Base-by-base conservation (phyloP, 2,113 vertebrate genomes). In the Thalassarche chlororhynchos region DNA sequence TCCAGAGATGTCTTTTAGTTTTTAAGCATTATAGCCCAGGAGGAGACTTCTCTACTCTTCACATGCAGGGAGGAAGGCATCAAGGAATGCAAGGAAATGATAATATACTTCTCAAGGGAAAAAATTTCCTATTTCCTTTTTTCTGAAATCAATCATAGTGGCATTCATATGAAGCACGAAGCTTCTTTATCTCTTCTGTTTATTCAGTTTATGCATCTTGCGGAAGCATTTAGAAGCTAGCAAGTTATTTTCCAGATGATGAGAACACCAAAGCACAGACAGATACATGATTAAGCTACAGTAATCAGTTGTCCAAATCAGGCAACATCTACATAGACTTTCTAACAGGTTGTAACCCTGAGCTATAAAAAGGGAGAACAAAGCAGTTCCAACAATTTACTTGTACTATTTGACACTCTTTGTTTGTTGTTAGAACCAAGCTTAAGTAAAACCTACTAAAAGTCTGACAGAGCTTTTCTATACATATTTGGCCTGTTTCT, bases 1-100 rank as follows among this genome's bases (percentile, higher is more conserved):
- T 94, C 89, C 92, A 93, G 58, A 95, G 52, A 91, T 38, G 49
- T 71, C 85, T 93, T 96, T 78, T 90, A 44, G 20, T 87, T 98
- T 92, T 95, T 72, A 96, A 97, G 88, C 46, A 71, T 89, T 95
- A 93, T 71, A 93, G 42, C 40, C 46, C 92, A 55, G 28, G 84
- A 95, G 70, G 69, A 96, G 69, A 72, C 49, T 15, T 91, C 57
- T 65, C 44, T 89, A 42, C 65, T 95, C 70, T 83, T 87, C 84
- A 79, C 42, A 90, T 42, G 40, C 16, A 71, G 76, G 65, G 70
- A 97, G 61, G 70, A 95, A 97, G 46, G n/a, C 87, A 97, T 84
- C 64, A 76, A 95, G 82, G 82, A 98, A 98, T 92, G 93, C 94
- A 97, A 96, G 84, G 51, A 96, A 97, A 98, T 95, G 62, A 94